phyloP scores from a whole-genome alignment of 23 tunicate species.

The Clavelina lepadiformis region DNA sequence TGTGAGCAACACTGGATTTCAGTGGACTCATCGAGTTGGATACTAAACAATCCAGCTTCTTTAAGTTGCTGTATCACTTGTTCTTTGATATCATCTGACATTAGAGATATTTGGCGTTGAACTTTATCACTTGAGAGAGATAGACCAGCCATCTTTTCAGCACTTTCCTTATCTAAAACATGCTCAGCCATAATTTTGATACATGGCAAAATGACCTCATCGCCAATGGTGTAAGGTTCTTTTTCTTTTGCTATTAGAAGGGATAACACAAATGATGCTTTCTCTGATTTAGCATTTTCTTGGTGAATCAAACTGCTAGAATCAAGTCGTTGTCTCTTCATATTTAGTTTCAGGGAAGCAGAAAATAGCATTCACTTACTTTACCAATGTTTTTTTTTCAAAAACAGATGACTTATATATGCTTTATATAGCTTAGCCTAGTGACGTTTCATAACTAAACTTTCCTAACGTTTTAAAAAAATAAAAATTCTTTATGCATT shows the following conservation, averaged over 20 bases:
- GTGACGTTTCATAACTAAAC: no score
- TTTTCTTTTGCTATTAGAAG: constrained; percentile 26
- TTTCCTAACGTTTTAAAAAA: no score
- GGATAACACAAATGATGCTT: constrained; percentile 28
- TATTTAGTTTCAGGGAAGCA: no score
- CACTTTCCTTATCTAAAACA: constrained; percentile 29
- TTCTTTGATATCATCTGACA: constrained; percentile 19
- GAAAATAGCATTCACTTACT: no score
- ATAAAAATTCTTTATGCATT: no score
- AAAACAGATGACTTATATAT: no score
- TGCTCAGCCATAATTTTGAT: constrained; percentile 15
- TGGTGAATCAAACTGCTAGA: background rate
- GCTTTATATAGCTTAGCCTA: no score
- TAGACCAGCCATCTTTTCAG: constrained; percentile 22
- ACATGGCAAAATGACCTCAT: constrained; percentile 41
- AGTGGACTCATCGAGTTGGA: constrained; percentile 27
- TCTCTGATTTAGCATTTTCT: background rate
- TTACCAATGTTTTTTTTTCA: no score
- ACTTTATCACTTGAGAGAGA: constrained; percentile 22
- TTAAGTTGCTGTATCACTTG: constrained; percentile 15
- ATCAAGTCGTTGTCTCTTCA: constrained; percentile 39
- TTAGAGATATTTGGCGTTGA: constrained; percentile 23
- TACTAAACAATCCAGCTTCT: constrained; percentile 31
- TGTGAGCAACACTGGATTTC: constrained; percentile 29
- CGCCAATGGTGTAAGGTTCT: constrained; percentile 35